These are phyloP conservation scores for Stenchaetothrips biformis DNA, from an alignment of 2,888 invertebrate species.

Conservation along the genomic window DNA sequence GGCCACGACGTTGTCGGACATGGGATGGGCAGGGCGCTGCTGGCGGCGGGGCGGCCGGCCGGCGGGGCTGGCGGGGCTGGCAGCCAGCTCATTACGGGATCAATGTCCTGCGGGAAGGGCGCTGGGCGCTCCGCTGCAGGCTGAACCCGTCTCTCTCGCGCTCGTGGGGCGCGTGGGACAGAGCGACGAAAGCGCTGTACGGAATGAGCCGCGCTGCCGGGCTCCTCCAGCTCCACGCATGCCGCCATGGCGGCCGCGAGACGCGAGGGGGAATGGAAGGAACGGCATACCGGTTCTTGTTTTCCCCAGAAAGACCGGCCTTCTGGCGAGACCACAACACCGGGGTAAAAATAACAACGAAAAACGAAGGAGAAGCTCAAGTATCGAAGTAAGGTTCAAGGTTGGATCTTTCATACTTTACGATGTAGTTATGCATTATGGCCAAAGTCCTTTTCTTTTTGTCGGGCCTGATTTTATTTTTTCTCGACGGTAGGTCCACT, in stretches of 20 bases:
- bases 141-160: background rate
- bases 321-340: background rate
- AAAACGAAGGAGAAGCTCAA: too few species aligned
- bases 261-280: background rate
- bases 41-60: background rate
- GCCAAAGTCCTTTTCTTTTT: too few species aligned
- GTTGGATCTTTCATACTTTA: too few species aligned
- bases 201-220: background rate
- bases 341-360: background rate
- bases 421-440: too few species aligned
- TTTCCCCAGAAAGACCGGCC: conserved; percentile 11
- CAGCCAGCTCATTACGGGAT: background rate
- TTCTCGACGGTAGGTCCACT: too few species aligned
- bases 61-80: background rate
- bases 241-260: too few species aligned
- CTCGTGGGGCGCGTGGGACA: background rate
- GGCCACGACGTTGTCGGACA: too few species aligned
- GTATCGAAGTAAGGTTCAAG: too few species aligned
- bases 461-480: too few species aligned
- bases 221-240: background rate
- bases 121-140: background rate
- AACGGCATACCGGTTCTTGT: conserved; percentile 14
- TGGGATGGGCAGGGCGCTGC: too few species aligned
- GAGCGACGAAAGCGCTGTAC: too few species aligned
- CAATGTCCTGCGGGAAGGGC: background rate